Percentiles rank a stretch among this genome's conserved stretches.
Conservation (phyloP, 2,113 vertebrate genomes). For the Periophthalmodon schlosseri region DNA sequence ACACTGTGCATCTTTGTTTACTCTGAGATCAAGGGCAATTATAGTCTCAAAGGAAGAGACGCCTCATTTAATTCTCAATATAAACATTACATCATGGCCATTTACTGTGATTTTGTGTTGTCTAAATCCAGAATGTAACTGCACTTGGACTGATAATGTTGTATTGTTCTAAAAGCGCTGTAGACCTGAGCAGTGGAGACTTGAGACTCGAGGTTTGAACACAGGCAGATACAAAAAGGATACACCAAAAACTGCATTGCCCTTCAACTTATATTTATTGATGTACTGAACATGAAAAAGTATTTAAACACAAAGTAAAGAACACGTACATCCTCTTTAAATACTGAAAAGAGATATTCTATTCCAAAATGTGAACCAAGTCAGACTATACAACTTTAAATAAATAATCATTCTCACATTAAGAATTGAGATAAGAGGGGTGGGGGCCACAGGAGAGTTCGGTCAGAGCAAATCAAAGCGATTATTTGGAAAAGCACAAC, state of each 20-base stretch:
- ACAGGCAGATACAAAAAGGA: slow-evolving; percentile 20
- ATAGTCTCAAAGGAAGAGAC: no score
- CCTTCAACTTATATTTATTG: slow-evolving; percentile 99
- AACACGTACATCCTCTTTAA: slow-evolving; percentile 99
- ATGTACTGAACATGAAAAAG: slow-evolving; percentile 99
- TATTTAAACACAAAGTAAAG: slow-evolving; percentile 96
- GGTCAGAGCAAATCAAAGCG: slow-evolving; percentile 36
- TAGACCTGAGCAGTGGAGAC: no score
- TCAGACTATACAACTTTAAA: slow-evolving; percentile 97
- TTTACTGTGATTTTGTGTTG: no score
- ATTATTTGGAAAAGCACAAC: slow-evolving; percentile 38
- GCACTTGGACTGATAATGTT: no score
- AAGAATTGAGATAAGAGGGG: slow-evolving; percentile 87
- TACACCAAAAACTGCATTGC: slow-evolving; percentile 73
- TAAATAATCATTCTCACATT: slow-evolving; percentile 94
- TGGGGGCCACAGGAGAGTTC: slow-evolving; percentile 75
- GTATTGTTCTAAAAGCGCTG: no score
- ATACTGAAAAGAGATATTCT: slow-evolving; percentile 97
- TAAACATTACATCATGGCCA: no score
- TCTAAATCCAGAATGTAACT: no score
- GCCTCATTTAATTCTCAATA: no score
- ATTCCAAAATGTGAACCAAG: slow-evolving; percentile 90
- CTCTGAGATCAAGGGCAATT: no score
- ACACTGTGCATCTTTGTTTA: no score
- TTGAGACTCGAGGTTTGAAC: background rate